These are phyloP conservation scores for Erynnis tages DNA, from an alignment of 2,888 invertebrate genomes.

Conservation along the genomic window DNA sequence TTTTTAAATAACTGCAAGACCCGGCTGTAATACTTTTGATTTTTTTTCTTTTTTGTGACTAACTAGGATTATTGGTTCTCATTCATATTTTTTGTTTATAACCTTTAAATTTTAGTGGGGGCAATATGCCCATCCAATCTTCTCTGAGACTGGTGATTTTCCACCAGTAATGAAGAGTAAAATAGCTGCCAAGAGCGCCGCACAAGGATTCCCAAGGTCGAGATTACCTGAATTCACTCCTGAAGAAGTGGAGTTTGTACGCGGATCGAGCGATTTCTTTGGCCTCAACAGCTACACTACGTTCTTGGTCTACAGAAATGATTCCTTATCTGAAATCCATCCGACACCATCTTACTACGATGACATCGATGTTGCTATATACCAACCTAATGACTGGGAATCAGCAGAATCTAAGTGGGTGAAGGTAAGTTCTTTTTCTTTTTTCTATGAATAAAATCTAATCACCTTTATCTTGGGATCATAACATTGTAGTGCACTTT, in stretches of 20 bases:
- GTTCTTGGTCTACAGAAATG: slow-evolving; percentile 38
- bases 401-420: slow-evolving; percentile 26
- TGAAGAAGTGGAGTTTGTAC: slow-evolving; percentile 50
- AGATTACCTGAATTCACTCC: slow-evolving; percentile 62
- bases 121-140: slow-evolving; percentile 54
- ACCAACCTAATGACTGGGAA: slow-evolving; percentile 33
- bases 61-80: no score
- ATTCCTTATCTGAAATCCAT: slow-evolving; percentile 28
- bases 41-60: no score
- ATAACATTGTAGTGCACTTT: no score
- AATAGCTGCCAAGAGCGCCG: slow-evolving; percentile 55
- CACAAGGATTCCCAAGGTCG: slow-evolving; percentile 59
- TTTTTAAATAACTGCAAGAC: no score
- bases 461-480: no score
- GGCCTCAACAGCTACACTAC: slow-evolving; percentile 84
- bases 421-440: slow-evolving; percentile 1
- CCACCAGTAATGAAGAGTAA: slow-evolving; percentile 54
- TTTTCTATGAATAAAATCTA: no score
- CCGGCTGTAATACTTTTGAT: no score
- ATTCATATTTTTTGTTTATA: no score
- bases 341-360: slow-evolving; percentile 35
- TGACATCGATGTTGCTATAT: slow-evolving; percentile 30
- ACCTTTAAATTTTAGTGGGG: slow-evolving; percentile 43
- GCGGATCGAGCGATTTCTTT: slow-evolving; percentile 47
- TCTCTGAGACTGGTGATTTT: slow-evolving; percentile 57